Base-by-base conservation (phyloP, 92 coral and sea anemone species). In the Blastomussa wellsi region DNA sequence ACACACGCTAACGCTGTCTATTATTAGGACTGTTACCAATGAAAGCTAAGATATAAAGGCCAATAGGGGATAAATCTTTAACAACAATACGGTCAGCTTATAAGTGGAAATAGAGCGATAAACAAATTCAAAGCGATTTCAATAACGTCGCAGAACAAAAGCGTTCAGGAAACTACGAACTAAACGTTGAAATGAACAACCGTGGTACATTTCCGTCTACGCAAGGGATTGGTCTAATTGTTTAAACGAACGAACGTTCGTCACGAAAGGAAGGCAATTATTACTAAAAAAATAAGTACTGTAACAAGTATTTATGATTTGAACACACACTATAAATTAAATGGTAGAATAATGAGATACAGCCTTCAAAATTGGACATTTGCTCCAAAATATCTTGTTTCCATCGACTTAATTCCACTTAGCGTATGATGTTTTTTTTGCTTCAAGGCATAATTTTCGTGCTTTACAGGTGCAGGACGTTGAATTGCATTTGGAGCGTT, bases 121-220 rank as follows among this genome's bases (percentile, higher is more conserved):
- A 52, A 77, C 26, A 77, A 15, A 13, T 42, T 29, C 62, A 36
- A 80, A 31, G 52, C 75, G 39, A 66, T 80, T 67, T 47, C 20
- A 65, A 20, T 52, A 65, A 65, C 28, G 64, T 55, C 20, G 68
- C 48, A 12, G 62, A 77, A 59, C 16, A 59, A 53, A 55, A 51
- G 3, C n/a, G 32, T 36, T 13, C 17, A n/a, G 33, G 28, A 52
- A 13, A 77, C 26, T 11, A 57, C 14, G 44, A 73, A 42, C 3
- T 73, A 62, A 59, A 64, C 72, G 26, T 62, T 42, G 39, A 64
- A 79, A 64, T 79, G 37, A 64, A 41, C 83, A 65, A 26, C 24
- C 10, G 64, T 70, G 17, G 75, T 47, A 51, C 60, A 48, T 76
- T 76, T 28, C 78, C 62, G 20, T 81, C 4, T 15, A 26, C 16